Base-by-base conservation (phyloP, 2,113 vertebrate genomes). In the Melanotaenia duboulayi region DNA sequence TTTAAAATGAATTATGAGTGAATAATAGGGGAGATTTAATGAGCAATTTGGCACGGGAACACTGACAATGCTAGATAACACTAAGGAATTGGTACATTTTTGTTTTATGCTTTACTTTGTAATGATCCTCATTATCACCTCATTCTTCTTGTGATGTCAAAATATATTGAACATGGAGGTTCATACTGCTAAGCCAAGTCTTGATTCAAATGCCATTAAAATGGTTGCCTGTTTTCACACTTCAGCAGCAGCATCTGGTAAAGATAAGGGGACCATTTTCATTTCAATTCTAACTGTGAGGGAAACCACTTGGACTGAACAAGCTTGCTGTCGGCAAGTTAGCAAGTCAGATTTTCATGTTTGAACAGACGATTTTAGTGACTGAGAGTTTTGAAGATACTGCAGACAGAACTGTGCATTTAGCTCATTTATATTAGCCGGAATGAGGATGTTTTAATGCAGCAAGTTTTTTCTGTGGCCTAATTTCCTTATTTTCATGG, bases 401-500 rank as follows among this genome's bases (percentile, higher is more conserved):
- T n/a, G 25, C 54, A 72, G 49, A 48, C 58, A 55, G 28, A 68
- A 32, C 11, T 42, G 23, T 32, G 46, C 23, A 25, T 63, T 71
- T 55, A 22, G 56, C 60, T 50, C 23, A 25, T 28, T 71, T 25
- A 63, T 19, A 46, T 63, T 25, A 61, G 8, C 16, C 71, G 32
- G 76, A 40, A 81, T 50, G 55, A 46, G 57, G 63, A 46, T 51
- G 32, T 69, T 62, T 62, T 75, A 49, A 73, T 72, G 20, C 25
- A 74, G 19, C 20, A 58, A 54, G n/a, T 22, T 48, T 68, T 58
- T 46, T 83, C 32, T 9, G 40, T n/a, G 59, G 49, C 37, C 60
- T 77, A 58, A 76, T 86, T 86, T 72, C 77, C 39, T 80, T 66
- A 44, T 75, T 76, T 59, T 65, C 44, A 40, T 76, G 46, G 69